These are phyloP conservation scores for Festucalex cinctus DNA, from an alignment of 2,113 vertebrate genomes.

Conservation along the genomic window DNA sequence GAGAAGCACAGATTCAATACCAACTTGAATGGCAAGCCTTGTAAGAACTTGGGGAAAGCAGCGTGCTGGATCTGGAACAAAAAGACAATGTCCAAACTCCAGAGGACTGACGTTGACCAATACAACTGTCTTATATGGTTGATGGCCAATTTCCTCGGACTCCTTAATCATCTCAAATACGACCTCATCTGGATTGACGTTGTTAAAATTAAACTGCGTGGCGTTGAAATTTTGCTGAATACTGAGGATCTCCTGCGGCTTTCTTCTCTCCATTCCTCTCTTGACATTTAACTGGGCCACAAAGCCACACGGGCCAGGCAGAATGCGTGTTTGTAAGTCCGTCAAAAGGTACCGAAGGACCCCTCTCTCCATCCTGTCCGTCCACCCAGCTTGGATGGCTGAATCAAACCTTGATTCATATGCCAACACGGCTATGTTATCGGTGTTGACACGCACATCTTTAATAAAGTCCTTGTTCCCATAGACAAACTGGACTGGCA, in stretches of 20 bases:
- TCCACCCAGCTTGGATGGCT: conserved; percentile 73
- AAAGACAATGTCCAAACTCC: conserved; percentile 84
- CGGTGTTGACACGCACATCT: conserved; percentile 1
- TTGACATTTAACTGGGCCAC: conserved; percentile 85
- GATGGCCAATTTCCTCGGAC: background rate
- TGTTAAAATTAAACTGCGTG: conserved; percentile 83
- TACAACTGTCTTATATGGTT: conserved; percentile 64
- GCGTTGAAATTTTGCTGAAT: conserved; percentile 79
- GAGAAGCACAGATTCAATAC: conserved; percentile 80
- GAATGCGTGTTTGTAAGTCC: conserved; percentile 71
- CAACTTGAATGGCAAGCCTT: conserved; percentile 51
- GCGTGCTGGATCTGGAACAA: conserved; percentile 77
- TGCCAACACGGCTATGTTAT: background rate
- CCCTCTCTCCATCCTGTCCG: conserved; percentile 74
- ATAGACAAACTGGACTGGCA: conserved; percentile 72
- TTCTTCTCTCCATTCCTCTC: conserved; percentile 77
- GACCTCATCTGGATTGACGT: conserved; percentile 76
- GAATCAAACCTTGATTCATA: conserved; percentile 71
- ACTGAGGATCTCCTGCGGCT: conserved; percentile 80
- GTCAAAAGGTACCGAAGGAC: conserved; percentile 83
- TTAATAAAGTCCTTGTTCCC: conserved; percentile 66
- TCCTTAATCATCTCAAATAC: conserved; percentile 74
- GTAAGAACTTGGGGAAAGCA: conserved; percentile 79
- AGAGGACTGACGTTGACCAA: conserved; percentile 84
- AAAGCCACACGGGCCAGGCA: conserved; percentile 73